A percentile compares a stretch with the other conserved stretches of the same genome.
These are phyloP conservation scores for Elysia crispata DNA, from an alignment of 2,888 invertebrate genomes.

Conservation along the genomic window DNA sequence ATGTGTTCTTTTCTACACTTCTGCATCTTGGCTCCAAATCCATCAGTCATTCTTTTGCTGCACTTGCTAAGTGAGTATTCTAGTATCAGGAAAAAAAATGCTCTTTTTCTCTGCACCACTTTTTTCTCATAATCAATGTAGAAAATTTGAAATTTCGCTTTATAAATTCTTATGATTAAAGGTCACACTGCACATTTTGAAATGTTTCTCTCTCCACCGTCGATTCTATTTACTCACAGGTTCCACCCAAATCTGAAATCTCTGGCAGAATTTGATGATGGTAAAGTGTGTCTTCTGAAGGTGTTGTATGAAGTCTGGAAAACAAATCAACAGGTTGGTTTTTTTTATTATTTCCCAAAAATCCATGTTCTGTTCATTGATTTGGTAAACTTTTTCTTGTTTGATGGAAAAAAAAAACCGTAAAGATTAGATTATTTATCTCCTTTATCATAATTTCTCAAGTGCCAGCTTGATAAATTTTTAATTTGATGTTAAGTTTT, in stretches of 20 bases:
- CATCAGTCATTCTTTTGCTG: conserved; percentile 98
- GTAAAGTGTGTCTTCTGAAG: conserved; percentile 94
- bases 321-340: conserved; percentile 88
- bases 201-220: no score
- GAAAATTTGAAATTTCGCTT: neutral
- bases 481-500: no score
- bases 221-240: conserved; percentile 63
- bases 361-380: no score
- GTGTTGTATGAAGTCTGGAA: conserved; percentile 97
- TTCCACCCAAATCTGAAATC: conserved; percentile 82
- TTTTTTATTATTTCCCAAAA: no score
- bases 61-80: conserved; percentile 92
- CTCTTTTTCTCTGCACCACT: no score
- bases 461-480: no score
- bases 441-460: no score
- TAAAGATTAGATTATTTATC: no score
- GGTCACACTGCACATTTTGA: no score
- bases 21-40: conserved; percentile 96
- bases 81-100: neutral
- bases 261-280: conserved; percentile 94
- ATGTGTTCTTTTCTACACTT: conserved; percentile 96
- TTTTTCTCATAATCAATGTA: no score
- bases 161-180: neutral
- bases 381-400: no score
- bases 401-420: no score